phyloP scores from a whole-genome alignment of 2,888 invertebrate genomes.

The Lepidochitona cinerea region DNA sequence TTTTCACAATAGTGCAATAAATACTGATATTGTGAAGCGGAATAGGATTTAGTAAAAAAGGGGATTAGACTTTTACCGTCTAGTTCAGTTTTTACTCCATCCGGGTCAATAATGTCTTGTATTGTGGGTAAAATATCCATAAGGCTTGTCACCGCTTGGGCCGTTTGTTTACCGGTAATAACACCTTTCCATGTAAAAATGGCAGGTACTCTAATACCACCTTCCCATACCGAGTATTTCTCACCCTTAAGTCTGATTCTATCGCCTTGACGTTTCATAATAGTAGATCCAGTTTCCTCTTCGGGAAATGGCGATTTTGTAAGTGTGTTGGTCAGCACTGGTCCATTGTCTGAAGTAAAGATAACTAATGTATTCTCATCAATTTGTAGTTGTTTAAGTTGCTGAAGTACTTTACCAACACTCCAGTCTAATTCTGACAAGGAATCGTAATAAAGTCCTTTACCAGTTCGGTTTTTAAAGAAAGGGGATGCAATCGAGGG shows the following conservation, averaged over 20 bases:
- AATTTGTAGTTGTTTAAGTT: conserved; percentile 15
- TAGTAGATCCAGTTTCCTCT: not conserved
- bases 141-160: conserved; percentile 17
- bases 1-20: conserved; percentile 24
- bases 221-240: conserved; percentile 22
- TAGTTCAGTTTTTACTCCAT: not conserved
- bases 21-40: conserved; percentile 10
- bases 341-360: conserved; percentile 29
- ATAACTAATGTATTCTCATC: conserved; percentile 19
- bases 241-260: conserved; percentile 12
- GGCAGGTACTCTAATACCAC: conserved; percentile 28
- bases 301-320: not conserved
- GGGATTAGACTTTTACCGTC: conserved; percentile 23
- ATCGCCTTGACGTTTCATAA: not conserved
- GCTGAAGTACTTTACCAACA: conserved; percentile 21
- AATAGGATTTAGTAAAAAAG: not conserved
- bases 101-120: not conserved
- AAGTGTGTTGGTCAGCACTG: conserved; percentile 14
- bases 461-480: conserved; percentile 20
- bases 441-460: conserved; percentile 23
- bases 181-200: conserved; percentile 17
- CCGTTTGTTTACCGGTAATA: conserved; percentile 5
- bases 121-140: conserved; percentile 29
- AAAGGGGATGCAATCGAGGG: conserved; percentile 15
- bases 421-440: conserved; percentile 30